phyloP scores from a whole-genome alignment of 2,113 vertebrate genomes.

The Pterophyllum scalare region DNA sequence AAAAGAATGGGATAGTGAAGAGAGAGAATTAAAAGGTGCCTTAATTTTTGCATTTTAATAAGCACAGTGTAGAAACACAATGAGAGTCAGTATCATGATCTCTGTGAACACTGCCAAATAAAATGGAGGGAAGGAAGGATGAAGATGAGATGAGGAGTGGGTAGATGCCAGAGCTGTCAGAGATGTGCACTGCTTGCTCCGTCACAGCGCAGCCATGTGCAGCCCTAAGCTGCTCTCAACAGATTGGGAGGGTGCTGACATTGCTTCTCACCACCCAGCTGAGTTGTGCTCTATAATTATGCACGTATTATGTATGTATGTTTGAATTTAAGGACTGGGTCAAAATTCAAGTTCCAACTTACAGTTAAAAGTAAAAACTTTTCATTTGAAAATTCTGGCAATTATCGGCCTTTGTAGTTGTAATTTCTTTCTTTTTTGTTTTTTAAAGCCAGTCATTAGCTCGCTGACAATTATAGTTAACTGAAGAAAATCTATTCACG shows the following conservation, averaged over 20 bases:
- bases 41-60: background rate
- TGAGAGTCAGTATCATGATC: conserved; percentile 15
- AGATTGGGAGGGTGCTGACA: conserved; percentile 66
- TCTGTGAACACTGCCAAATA: conserved; percentile 31
- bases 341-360: conserved; percentile 6
- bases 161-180: conserved; percentile 67
- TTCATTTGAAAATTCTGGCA: background rate
- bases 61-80: background rate
- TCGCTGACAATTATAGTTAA: conserved; percentile 14
- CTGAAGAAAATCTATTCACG: conserved; percentile 20
- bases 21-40: background rate
- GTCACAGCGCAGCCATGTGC: conserved; percentile 61
- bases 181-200: conserved; percentile 44
- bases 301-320: background rate
- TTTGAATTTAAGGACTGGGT: background rate
- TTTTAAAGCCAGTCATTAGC: conserved; percentile 16
- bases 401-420: background rate
- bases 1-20: background rate
- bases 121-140: conserved; percentile 34
- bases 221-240: conserved; percentile 56
- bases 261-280: conserved; percentile 34
- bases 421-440: background rate
- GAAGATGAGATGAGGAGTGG: conserved; percentile 47
- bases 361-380: background rate
- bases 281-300: background rate